Percentiles rank a stretch among this genome's conserved stretches.
Conservation (phyloP, 2,113 vertebrate genomes). For the Megaleporinus macrocephalus region DNA sequence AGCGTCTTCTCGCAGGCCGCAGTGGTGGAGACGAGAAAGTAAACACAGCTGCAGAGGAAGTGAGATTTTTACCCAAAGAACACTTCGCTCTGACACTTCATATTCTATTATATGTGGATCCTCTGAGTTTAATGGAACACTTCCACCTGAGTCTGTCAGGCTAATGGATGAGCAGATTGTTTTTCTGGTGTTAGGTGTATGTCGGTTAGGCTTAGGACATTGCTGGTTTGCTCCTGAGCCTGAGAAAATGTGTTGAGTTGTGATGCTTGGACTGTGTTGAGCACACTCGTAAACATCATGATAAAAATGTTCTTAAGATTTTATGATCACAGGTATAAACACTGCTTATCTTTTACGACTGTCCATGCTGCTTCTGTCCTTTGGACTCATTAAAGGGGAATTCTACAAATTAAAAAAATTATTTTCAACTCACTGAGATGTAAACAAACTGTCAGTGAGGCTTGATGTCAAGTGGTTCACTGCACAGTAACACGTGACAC, state of each 20-base stretch:
- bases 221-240: background rate
- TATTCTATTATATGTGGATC: background rate
- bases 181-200: background rate
- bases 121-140: background rate
- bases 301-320: background rate
- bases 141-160: background rate
- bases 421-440: no score
- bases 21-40: conserved; percentile 13
- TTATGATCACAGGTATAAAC: background rate
- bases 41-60: conserved; percentile 32
- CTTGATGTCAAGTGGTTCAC: no score
- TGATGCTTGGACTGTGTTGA: background rate
- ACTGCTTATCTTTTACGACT: conserved; percentile 4
- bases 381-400: background rate
- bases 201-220: background rate
- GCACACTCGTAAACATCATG: background rate
- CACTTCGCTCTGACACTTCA: background rate
- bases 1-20: background rate
- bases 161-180: background rate
- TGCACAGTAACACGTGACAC: no score
- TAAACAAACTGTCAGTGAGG: no score
- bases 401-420: no score
- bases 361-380: background rate
- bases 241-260: background rate
- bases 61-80: conserved; percentile 1